Evolutionary conservation across 2,797 vertebrate species (phyloP).

Genomic region (Lagocephalus sceleratus): DNA sequence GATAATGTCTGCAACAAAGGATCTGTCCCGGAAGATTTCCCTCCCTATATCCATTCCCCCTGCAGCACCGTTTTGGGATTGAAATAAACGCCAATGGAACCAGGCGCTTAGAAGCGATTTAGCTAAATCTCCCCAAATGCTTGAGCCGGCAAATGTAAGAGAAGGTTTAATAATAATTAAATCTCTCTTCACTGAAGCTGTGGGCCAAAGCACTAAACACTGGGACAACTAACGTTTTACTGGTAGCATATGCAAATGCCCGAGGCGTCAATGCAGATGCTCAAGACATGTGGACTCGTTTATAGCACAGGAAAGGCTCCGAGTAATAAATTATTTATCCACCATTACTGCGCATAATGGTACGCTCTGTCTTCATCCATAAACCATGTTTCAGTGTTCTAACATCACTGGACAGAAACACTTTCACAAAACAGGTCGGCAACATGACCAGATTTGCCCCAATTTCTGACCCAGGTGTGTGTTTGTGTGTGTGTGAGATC

Average conservation of each 20-base stretch:
- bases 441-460: slow-evolving; percentile 17
- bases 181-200: slow-evolving; percentile 49
- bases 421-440: slow-evolving; percentile 5
- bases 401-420: slow-evolving; percentile 4
- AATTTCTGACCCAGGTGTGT: slow-evolving; percentile 23
- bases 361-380: slow-evolving; percentile 17
- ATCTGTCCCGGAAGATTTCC: slow-evolving; percentile 37
- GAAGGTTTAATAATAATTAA: slow-evolving; percentile 53
- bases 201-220: slow-evolving; percentile 28
- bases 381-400: slow-evolving; percentile 12
- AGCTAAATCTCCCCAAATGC: slow-evolving; percentile 15
- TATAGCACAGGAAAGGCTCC: slow-evolving; percentile 3
- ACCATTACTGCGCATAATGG: slow-evolving; percentile 17
- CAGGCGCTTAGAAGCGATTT: slow-evolving; percentile 33
- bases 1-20: slow-evolving; percentile 54
- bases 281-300: slow-evolving; percentile 6
- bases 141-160: slow-evolving; percentile 29
- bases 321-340: slow-evolving; percentile 45
- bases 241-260: slow-evolving; percentile 50
- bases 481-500: slow-evolving; percentile 43
- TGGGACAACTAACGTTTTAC: slow-evolving; percentile 38
- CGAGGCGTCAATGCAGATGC: slow-evolving; percentile 8
- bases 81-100: slow-evolving; percentile 22
- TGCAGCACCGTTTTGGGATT: neutral
- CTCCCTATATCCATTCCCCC: too few species aligned